phyloP scores from a whole-genome alignment of 30 jellyfish, hydroid and myxozoan species.

The Pelagia noctiluca region DNA sequence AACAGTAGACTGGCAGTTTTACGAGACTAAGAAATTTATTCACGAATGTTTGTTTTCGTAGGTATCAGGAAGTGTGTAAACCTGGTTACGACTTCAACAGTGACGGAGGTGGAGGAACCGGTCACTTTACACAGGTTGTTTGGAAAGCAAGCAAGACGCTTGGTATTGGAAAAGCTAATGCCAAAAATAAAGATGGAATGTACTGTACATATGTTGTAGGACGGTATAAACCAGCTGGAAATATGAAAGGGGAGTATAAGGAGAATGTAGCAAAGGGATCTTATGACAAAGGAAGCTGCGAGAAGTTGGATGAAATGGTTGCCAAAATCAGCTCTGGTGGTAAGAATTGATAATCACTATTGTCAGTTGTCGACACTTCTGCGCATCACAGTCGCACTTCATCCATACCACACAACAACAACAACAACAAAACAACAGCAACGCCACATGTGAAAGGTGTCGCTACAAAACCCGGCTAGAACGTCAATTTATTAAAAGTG shows the following conservation, averaged over 20 bases:
- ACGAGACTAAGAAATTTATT: no score
- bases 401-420: no score
- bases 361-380: no score
- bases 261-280: slow-evolving; percentile 79
- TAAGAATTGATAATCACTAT: no score
- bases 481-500: no score
- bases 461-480: no score
- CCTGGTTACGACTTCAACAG: slow-evolving; percentile 80
- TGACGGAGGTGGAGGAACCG: slow-evolving; percentile 65
- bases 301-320: slow-evolving; percentile 40
- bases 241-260: slow-evolving; percentile 64
- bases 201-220: slow-evolving; percentile 86
- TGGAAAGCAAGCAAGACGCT: slow-evolving; percentile 83
- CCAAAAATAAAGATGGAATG: slow-evolving; percentile 70
- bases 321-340: slow-evolving; percentile 27
- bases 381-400: no score
- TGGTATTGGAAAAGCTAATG: slow-evolving; percentile 90
- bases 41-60: slow-evolving; percentile 16
- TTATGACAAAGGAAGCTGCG: slow-evolving; percentile 20
- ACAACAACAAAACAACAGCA: no score
- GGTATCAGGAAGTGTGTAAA: slow-evolving; percentile 91
- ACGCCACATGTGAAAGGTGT: no score
- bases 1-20: no score
- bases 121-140: slow-evolving; percentile 94
- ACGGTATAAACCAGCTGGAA: slow-evolving; percentile 82